Conservation (phyloP, 2,113 vertebrate species). For the Rallus limicola region DNA sequence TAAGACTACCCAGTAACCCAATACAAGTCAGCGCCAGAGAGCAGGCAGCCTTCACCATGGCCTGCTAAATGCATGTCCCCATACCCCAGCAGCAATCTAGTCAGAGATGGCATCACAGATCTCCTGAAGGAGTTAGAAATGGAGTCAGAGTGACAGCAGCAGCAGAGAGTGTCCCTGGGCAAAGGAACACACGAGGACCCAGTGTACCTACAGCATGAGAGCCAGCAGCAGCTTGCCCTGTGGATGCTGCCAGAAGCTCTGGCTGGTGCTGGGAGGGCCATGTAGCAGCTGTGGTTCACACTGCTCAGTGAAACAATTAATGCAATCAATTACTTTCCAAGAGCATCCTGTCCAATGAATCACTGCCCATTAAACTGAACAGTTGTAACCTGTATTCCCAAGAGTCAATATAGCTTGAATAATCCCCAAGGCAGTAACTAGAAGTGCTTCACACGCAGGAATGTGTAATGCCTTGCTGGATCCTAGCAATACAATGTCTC, state of each 20-base stretch:
- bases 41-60: background rate
- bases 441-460: background rate
- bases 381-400: background rate
- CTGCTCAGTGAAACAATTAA: constrained; percentile 5
- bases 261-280: background rate
- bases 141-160: background rate
- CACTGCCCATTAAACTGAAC: constrained; percentile 31
- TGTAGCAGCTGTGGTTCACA: background rate
- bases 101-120: background rate
- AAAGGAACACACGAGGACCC: background rate
- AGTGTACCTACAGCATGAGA: background rate
- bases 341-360: constrained; percentile 36
- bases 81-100: background rate
- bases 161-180: background rate
- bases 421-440: constrained; percentile 29
- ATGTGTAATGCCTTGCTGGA: background rate
- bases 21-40: background rate
- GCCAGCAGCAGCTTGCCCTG: accelerated
- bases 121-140: background rate
- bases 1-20: background rate
- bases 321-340: constrained; percentile 26
- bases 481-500: background rate
- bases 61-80: background rate
- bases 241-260: background rate
- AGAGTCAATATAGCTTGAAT: background rate